Percentiles rank a stretch among this genome's conserved stretches.
Evolutionary conservation across 1,140 invertebrate genomes (phyloP).

Genomic region (Drosophila tropicalis): DNA sequence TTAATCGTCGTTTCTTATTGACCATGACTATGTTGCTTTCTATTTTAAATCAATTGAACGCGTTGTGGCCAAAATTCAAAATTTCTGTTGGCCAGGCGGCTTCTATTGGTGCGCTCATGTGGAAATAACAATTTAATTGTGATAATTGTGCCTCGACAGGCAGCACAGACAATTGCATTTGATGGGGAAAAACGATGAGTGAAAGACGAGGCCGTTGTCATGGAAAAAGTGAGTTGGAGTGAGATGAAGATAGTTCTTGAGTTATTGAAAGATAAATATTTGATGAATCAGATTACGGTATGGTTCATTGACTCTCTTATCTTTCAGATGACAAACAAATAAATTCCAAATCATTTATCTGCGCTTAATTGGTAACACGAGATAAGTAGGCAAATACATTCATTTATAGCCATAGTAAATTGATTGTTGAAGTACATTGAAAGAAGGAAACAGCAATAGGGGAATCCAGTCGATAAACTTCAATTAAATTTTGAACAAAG

Average conservation of each 20-base stretch:
- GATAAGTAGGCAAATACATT: neutral
- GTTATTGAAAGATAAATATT: slow-evolving; percentile 32
- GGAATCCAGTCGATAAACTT: neutral
- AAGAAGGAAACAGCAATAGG: neutral
- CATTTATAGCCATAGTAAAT: neutral
- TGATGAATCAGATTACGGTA: slow-evolving; percentile 21
- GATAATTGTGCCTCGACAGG: slow-evolving; percentile 39
- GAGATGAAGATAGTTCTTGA: neutral
- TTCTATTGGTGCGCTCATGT: slow-evolving; percentile 36
- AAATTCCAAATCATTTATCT: neutral
- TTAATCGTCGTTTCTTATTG: neutral
- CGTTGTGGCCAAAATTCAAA: slow-evolving; percentile 7
- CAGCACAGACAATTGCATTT: slow-evolving; percentile 41
- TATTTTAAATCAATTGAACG: too few species aligned
- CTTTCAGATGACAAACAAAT: slow-evolving; percentile 7
- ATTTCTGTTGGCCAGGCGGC: slow-evolving; percentile 2
- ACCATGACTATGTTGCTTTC: neutral
- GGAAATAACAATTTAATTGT: slow-evolving; percentile 46
- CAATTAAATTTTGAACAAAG: neutral
- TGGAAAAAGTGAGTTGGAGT: neutral
- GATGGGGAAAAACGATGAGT: neutral
- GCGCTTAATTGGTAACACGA: neutral
- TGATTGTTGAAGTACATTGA: neutral
- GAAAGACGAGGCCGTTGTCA: neutral
- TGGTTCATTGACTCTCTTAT: neutral